phyloP scores from a whole-genome alignment of 2,888 invertebrate species.

The Chydorus sphaericus region DNA sequence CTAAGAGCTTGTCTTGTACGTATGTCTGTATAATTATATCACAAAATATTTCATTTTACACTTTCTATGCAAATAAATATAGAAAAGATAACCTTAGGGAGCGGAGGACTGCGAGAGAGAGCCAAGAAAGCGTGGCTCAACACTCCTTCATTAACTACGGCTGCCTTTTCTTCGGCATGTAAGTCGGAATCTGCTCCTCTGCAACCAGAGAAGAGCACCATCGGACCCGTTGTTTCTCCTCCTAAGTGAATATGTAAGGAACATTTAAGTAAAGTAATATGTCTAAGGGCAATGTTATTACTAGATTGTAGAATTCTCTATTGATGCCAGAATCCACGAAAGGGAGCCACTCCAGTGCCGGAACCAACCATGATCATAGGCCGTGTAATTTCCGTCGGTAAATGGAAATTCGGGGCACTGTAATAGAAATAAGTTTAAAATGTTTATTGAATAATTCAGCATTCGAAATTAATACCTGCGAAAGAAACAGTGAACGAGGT shows the following conservation, averaged over 20 bases:
- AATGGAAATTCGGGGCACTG: constrained; percentile 72
- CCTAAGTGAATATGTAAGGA: too few species aligned
- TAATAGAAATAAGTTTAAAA: too few species aligned
- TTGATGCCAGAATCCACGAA: constrained; percentile 87
- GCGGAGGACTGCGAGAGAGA: constrained; percentile 57
- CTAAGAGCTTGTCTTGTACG: constrained; percentile 74
- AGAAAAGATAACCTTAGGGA: constrained; percentile 48
- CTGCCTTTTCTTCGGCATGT: constrained; percentile 63
- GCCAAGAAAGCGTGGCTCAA: constrained; percentile 66
- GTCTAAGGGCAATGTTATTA: background rate
- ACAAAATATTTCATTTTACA: too few species aligned
- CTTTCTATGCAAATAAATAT: background rate
- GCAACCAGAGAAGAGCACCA: constrained; percentile 82
- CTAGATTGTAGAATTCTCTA: constrained; percentile 5
- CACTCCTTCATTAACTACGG: constrained; percentile 51
- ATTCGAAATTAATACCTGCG: constrained; percentile 45
- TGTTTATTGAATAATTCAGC: background rate
- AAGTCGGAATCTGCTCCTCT: constrained; percentile 63
- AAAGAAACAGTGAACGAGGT: constrained; percentile 44
- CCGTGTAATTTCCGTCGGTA: constrained; percentile 56
- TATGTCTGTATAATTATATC: constrained; percentile 49
- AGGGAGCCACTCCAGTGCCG: constrained; percentile 88
- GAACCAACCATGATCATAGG: constrained; percentile 81
- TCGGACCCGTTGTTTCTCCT: constrained; percentile 32
- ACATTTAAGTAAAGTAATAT: too few species aligned